Conservation (phyloP, 2,888 invertebrate species). For the Ernsta delagoae region DNA sequence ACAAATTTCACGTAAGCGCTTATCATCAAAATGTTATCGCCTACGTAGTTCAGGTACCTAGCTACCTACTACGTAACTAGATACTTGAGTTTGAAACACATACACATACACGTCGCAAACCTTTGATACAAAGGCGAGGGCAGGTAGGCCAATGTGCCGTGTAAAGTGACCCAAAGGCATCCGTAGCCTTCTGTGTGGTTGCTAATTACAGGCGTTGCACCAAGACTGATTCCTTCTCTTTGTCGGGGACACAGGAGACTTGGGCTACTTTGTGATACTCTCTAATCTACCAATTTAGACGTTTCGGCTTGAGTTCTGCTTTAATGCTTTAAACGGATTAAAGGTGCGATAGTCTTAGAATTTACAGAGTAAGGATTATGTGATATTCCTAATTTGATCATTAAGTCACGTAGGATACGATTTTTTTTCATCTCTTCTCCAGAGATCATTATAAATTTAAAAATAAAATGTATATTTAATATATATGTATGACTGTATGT, state of each 20-base stretch:
- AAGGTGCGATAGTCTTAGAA: neutral
- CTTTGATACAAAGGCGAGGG: slow-evolving; percentile 36
- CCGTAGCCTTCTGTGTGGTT: slow-evolving; percentile 34
- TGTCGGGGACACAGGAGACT: slow-evolving; percentile 36
- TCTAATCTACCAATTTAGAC: slow-evolving; percentile 37
- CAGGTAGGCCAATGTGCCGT: slow-evolving; percentile 34
- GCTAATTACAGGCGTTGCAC: slow-evolving; percentile 36
- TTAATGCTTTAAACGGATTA: slow-evolving; percentile 15
- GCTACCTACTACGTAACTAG: slow-evolving; percentile 2
- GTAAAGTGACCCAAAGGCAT: slow-evolving; percentile 37
- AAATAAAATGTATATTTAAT: too few relatives aligned
- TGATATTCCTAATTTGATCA: too few relatives aligned
- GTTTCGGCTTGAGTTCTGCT: slow-evolving; percentile 23
- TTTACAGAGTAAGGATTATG: too few relatives aligned
- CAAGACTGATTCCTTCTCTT: slow-evolving; percentile 37
- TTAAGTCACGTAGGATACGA: too few relatives aligned
- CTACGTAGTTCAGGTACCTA: too few relatives aligned
- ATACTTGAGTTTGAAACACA: slow-evolving; percentile 23
- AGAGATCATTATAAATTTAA: too few relatives aligned
- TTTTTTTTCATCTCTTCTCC: too few relatives aligned
- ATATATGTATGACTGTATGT: too few relatives aligned
- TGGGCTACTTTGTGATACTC: slow-evolving; percentile 35
- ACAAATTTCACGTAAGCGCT: neutral
- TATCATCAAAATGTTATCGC: too few relatives aligned
- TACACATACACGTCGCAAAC: slow-evolving; percentile 25